Conservation (phyloP, 2,888 invertebrate genomes). For the Ophion slaviceki region DNA sequence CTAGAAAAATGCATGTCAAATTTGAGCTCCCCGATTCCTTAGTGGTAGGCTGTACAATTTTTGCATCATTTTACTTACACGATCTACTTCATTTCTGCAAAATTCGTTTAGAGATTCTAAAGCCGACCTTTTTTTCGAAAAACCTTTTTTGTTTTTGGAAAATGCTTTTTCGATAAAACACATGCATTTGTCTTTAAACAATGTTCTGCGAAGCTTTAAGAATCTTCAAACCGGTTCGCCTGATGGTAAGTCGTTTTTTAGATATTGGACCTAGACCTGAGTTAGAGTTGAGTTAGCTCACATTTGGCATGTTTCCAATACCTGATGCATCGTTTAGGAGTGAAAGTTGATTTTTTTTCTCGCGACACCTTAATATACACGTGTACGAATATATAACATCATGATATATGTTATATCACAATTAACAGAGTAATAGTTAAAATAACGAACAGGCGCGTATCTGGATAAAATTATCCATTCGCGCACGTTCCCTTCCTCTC, state of each 20-base stretch:
- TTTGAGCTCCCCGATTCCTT: not conserved
- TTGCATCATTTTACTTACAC: too few species aligned
- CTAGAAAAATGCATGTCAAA: not conserved
- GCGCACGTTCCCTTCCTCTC: slow-evolving; percentile 4
- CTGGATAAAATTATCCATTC: slow-evolving; percentile 1
- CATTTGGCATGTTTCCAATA: not conserved
- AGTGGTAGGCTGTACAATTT: too few species aligned
- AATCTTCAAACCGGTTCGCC: not conserved
- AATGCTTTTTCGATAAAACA: too few species aligned
- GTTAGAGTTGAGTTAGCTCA: not conserved
- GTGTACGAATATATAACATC: slow-evolving; percentile 56
- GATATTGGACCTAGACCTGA: not conserved
- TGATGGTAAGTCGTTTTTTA: not conserved
- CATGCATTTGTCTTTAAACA: too few species aligned
- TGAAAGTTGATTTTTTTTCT: not conserved
- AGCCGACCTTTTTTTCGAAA: too few species aligned
- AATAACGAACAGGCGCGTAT: slow-evolving; percentile 57
- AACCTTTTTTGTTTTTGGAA: too few species aligned
- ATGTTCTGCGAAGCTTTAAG: too few species aligned
- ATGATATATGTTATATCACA: slow-evolving; percentile 75
- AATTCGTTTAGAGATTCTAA: too few species aligned
- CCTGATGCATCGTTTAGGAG: not conserved
- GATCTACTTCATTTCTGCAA: too few species aligned
- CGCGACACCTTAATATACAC: not conserved
- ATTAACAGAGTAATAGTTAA: slow-evolving; percentile 74